A percentile compares a stretch with the other conserved stretches of the same genome.
These are phyloP conservation scores for Lasiurus cinereus DNA, from an alignment of 2,113 vertebrate genomes.

Conservation along the genomic window DNA sequence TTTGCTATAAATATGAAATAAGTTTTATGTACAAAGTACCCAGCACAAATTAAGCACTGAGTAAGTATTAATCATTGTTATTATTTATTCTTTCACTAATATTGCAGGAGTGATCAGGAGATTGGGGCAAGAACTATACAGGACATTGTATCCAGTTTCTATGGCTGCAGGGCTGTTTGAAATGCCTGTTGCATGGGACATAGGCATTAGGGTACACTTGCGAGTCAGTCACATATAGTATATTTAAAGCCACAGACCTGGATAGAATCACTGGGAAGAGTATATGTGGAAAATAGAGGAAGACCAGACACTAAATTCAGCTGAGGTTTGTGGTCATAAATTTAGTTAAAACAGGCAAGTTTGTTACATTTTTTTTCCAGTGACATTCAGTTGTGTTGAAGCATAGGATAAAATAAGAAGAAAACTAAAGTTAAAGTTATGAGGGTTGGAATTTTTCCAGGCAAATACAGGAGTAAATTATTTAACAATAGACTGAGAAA, in stretches of 20 bases:
- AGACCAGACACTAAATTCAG: not conserved
- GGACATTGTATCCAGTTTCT: not conserved
- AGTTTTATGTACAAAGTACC: not conserved
- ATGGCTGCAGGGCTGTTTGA: not conserved
- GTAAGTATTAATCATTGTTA: not conserved
- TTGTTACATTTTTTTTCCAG: not conserved
- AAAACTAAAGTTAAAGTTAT: not conserved
- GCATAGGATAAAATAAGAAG: not conserved
- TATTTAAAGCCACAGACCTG: not conserved
- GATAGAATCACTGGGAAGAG: not conserved
- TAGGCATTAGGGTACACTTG: not conserved
- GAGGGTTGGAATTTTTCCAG: not conserved
- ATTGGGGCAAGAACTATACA: not conserved
- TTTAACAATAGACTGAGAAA: not conserved
- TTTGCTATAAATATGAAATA: not conserved
- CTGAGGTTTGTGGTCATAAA: not conserved
- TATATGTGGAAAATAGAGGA: not conserved
- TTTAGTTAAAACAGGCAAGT: not conserved
- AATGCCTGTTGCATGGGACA: not conserved
- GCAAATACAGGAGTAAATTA: not conserved
- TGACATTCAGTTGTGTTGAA: not conserved
- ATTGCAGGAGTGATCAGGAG: not conserved
- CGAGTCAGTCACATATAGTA: not conserved
- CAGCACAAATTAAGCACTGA: constrained; percentile 11
- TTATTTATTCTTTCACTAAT: not conserved